A percentile compares a stretch with the other conserved stretches of the same genome.
Conservation (phyloP, 2,113 vertebrate species). For the Trinectes maculatus region DNA sequence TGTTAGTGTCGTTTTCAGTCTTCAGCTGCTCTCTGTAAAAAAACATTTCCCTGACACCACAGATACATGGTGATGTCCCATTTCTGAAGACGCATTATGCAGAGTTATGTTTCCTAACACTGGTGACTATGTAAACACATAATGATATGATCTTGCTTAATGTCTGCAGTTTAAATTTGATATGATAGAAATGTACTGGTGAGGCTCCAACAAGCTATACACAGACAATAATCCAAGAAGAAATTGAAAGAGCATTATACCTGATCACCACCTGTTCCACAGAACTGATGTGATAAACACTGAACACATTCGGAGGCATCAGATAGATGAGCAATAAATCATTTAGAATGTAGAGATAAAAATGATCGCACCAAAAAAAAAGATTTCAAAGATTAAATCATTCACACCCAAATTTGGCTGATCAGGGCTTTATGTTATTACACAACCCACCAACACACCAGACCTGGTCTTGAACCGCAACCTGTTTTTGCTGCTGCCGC, state of each 20-base stretch:
- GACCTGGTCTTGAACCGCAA: background rate
- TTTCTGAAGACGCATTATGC: background rate
- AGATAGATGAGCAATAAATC: background rate
- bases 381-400: background rate
- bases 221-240: background rate
- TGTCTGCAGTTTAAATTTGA: background rate
- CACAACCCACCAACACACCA: background rate
- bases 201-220: conserved; percentile 13
- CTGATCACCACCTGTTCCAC: background rate
- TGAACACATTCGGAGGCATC: background rate
- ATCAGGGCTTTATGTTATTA: conserved; percentile 6
- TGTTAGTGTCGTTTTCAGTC: no score
- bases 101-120: background rate
- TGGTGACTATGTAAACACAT: background rate
- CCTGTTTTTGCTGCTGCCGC: background rate
- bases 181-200: conserved; percentile 3
- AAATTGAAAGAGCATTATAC: background rate
- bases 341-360: background rate
- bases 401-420: background rate
- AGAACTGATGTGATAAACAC: no score
- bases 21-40: no score
- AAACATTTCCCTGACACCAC: no score
- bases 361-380: background rate
- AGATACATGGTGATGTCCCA: background rate
- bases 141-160: background rate